phyloP scores from a whole-genome alignment of 2,797 vertebrate genomes.

The Urophycis tenuis region DNA sequence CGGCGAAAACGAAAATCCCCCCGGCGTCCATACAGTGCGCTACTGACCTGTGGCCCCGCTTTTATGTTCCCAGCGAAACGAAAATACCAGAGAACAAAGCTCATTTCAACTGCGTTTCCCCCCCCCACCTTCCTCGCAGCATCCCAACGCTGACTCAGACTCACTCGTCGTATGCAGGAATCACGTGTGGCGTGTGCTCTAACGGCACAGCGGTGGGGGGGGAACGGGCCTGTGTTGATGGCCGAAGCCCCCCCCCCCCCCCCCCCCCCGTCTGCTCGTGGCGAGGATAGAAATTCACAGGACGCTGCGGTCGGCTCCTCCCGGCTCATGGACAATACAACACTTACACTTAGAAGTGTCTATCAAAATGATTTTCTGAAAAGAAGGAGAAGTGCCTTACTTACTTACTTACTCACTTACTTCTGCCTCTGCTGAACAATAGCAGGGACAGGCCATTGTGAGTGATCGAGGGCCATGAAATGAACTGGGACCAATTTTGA shows the following conservation, averaged over 20 bases:
- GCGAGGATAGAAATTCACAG: no score
- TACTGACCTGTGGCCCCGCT: background rate
- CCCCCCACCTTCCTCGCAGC: no score
- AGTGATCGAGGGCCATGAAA: slow-evolving; percentile 29
- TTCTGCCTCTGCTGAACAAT: slow-evolving; percentile 25
- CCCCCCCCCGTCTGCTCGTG: no score
- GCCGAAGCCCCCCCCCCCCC: no score
- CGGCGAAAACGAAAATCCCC: background rate
- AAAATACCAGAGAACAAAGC: background rate
- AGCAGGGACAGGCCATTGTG: background rate
- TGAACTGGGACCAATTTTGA: slow-evolving; percentile 30
- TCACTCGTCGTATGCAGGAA: background rate
- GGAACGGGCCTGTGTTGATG: no score
- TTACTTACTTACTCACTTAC: no score
- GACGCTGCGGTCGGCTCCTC: no score
- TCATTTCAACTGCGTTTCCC: background rate
- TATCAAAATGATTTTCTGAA: no score
- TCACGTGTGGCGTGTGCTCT: no score
- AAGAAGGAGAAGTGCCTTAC: slow-evolving; percentile 14
- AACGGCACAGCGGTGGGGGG: no score
- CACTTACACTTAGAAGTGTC: no score
- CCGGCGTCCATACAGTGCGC: background rate
- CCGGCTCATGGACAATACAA: no score
- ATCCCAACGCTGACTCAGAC: background rate
- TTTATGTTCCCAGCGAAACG: background rate